Percentiles rank a stretch among this genome's conserved stretches.
These are phyloP conservation scores for Halcyon malimbica DNA, from an alignment of 2,113 vertebrate genomes.

Conservation along the genomic window DNA sequence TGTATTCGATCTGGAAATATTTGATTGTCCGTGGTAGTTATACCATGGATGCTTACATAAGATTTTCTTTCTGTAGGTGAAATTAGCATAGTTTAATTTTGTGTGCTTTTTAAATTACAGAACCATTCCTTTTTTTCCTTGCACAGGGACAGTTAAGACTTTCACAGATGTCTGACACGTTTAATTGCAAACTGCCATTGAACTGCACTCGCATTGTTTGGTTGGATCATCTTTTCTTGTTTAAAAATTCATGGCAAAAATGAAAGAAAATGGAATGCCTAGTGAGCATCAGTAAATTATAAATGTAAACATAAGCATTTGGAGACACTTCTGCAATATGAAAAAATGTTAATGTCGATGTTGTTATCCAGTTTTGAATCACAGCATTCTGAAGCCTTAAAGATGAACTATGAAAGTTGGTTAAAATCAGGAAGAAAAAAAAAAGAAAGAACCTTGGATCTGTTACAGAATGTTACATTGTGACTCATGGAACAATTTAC, in stretches of 20 bases:
- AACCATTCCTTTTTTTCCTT: neutral
- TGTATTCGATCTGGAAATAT: neutral
- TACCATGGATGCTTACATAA: neutral
- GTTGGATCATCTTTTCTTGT: neutral
- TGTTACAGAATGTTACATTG: neutral
- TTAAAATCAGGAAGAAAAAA: neutral
- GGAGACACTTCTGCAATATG: neutral
- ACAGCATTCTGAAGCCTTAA: neutral
- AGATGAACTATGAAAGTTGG: neutral
- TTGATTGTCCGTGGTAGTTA: neutral
- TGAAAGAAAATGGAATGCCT: neutral
- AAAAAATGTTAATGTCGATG: neutral
- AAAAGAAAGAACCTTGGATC: neutral
- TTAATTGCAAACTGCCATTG: neutral
- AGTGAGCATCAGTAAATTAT: neutral
- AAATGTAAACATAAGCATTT: neutral
- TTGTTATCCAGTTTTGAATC: neutral
- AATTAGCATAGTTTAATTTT: neutral
- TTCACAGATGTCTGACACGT: neutral
- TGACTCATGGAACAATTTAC: neutral
- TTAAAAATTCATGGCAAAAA: conserved; percentile 27
- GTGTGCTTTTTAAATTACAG: neutral
- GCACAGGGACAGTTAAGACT: neutral
- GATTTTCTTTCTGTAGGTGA: neutral
- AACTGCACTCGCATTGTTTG: neutral